phyloP scores from a whole-genome alignment of 53 echinoderm and acorn worm genomes.

The Holothuria leucospilota region DNA sequence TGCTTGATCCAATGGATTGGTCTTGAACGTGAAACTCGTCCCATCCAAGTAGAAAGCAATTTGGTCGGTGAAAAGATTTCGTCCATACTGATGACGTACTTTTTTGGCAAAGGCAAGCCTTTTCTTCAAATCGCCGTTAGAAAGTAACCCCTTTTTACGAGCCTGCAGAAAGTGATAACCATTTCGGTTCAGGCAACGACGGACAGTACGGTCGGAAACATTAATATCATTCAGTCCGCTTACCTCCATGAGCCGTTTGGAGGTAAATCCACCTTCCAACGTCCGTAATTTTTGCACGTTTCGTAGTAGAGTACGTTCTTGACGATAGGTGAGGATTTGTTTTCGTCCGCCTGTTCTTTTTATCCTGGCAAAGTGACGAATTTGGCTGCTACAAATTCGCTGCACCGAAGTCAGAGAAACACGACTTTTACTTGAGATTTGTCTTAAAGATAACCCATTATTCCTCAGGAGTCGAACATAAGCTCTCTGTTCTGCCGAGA shows the following conservation, averaged over 20 bases:
- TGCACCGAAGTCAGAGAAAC: slow-evolving; percentile 12
- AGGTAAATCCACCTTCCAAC: slow-evolving; percentile 22
- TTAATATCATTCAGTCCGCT: not conserved
- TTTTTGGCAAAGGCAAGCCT: slow-evolving; percentile 1
- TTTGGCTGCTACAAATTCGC: slow-evolving; percentile 6
- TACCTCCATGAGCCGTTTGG: slow-evolving; percentile 6
- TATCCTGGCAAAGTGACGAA: not conserved
- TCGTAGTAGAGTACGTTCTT: not conserved
- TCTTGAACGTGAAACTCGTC: slow-evolving; percentile 15
- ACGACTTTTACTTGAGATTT: not conserved
- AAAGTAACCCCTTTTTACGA: not conserved
- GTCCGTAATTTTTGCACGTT: not conserved
- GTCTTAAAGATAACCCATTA: not conserved
- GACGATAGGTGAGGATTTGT: not conserved
- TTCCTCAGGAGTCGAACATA: slow-evolving; percentile 15
- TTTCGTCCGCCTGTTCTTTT: not conserved
- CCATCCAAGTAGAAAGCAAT: slow-evolving; percentile 50
- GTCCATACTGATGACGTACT: slow-evolving; percentile 1
- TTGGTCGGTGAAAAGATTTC: no score
- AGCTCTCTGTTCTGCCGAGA: slow-evolving; percentile 1
- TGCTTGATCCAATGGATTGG: slow-evolving; percentile 40
- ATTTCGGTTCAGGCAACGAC: not conserved
- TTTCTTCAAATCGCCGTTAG: no score
- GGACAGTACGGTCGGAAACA: slow-evolving; percentile 8
- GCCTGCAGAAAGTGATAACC: slow-evolving; percentile 13